Base-by-base conservation (phyloP, 2,888 invertebrate genomes). In the Gymnosoma rotundatum region DNA sequence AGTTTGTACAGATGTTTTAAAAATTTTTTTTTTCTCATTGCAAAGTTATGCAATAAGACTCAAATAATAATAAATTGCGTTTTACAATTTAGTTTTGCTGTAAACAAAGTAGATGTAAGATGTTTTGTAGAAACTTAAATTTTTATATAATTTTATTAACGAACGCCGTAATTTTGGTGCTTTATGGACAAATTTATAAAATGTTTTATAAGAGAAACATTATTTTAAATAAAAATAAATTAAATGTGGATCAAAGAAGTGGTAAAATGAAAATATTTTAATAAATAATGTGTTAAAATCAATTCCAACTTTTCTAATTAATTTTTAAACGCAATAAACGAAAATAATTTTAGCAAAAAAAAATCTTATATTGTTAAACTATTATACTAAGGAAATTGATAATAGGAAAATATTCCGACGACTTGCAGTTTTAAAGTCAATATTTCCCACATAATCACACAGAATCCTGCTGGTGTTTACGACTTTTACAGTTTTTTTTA, bases 211-310 rank as follows among this genome's bases (percentile, higher is more conserved):
- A 52, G 21, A 18, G 9, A 42, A 14, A 12, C 5, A 1, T 54
- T 18, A 18, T 7, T 9, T 7, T 52, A 32, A 42, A 63, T 14
- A 63, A 14, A 14, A 25, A 42, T 14, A 54, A 74, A 54, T 18
- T 74, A 18, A 21, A 63, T 14, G 52, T 74, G 42, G 73, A 74
- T 63, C 54, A 36, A 18, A 54, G 73, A 74, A 63, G 18, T 54
- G 73, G 73, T 74, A 63, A 74, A 9, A 8, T 36, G 25, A 25
- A 2, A 25, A 4, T 4, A 25, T 1, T 25, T 25, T 25, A 25
- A n/a, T n/a, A n/a, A n/a, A n/a, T n/a, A n/a, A n/a, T n/a, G n/a
- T n/a, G n/a, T n/a, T n/a, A n/a, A n/a, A n/a, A n/a, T n/a, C n/a
- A n/a, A 25, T 25, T 25, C 25, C 1, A 25, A 25, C 1, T 25